Base-by-base conservation (phyloP, 2,888 invertebrate genomes). In the Ormyrus rosae region DNA sequence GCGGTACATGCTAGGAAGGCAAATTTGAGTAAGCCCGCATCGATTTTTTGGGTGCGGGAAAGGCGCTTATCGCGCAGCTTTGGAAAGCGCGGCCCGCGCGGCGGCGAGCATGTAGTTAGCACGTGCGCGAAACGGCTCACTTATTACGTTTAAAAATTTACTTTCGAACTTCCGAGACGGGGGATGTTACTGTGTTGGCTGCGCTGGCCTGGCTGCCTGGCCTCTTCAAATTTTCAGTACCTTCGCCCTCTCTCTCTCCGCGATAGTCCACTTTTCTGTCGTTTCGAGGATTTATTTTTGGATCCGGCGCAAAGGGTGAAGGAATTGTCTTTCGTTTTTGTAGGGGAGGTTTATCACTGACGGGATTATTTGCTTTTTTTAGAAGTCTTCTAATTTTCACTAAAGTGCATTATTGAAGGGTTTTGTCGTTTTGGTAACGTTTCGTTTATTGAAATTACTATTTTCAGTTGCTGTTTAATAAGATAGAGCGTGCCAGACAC, bases 141-240 rank as follows among this genome's bases (percentile, higher is more conserved):
- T 70, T 58, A 64, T 64, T 50, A 13, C 34, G 13, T 64, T 77
- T 77, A 63, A 64, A 77, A 70, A 77, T 77, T 76, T 63, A 76
- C 51, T n/a, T 45, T 55, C 45, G 2, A 61, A 71, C 61, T 71
- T 71, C 51, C 61, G 11, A n/a, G 61, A 7, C 51, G 6, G 34
- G n/a, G n/a, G 8, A 71, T 71, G 19, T 60, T 60, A 50, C 60
- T 11, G 19, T 13, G 34, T 34, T 34, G 34, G 34, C 34, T 34
- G 34, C 34, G 34, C 34, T 34, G 34, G 34, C 34, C 34, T 34
- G 34, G 34, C 34, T 19, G 19, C 19, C 19, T 19, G 19, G 19
- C 19, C 19, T 34, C 34, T 34, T 34, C 34, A 34, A 34, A 34
- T 34, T 34, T 34, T 34, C 34, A 34, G 34, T 3, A 34, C 34